Percentiles rank a stretch among this genome's conserved stretches.
Conservation (phyloP, 2,113 vertebrate species). For the Hypomesus transpacificus region DNA sequence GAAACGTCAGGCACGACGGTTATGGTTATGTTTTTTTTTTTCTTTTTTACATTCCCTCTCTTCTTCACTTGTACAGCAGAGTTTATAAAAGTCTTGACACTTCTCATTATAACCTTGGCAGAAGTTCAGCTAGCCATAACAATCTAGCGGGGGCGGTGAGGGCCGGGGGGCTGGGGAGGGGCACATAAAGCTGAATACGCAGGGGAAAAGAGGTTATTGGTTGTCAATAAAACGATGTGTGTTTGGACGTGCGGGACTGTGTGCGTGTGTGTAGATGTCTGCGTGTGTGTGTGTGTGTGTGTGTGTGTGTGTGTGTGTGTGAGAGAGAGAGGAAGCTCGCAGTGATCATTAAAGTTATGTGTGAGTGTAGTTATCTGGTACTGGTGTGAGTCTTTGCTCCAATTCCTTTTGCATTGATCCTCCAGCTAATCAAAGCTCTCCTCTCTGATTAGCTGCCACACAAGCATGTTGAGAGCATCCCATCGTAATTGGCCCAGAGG, state of each 20-base stretch:
- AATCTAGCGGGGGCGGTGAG: not conserved
- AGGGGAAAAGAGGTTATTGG: not conserved
- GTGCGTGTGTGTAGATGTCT: not conserved
- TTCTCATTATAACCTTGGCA: slow-evolving; percentile 15
- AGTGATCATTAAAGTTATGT: too few species aligned
- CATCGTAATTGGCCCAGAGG: slow-evolving; percentile 65
- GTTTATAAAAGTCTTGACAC: slow-evolving; percentile 5
- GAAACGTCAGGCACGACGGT: not conserved
- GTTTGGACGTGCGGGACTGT: not conserved
- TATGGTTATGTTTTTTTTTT: not conserved
- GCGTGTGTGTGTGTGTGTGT: slow-evolving; percentile 15
- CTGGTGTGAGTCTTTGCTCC: slow-evolving; percentile 19
- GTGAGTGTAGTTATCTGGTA: slow-evolving; percentile 10
- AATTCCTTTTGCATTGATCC: slow-evolving; percentile 41
- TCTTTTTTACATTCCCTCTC: slow-evolving; percentile 1
- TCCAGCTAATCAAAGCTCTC: slow-evolving; percentile 53
- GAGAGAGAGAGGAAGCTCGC: not conserved
- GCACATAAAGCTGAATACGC: not conserved
- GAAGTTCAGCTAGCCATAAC: not conserved
- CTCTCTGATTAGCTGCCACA: slow-evolving; percentile 56
- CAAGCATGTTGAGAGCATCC: slow-evolving; percentile 58
- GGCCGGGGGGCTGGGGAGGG: not conserved
- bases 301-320: not conserved
- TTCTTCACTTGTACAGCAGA: not conserved
- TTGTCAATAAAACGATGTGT: not conserved